phyloP scores from a whole-genome alignment of 2,113 vertebrate species.

The Planiliza haematocheilus region DNA sequence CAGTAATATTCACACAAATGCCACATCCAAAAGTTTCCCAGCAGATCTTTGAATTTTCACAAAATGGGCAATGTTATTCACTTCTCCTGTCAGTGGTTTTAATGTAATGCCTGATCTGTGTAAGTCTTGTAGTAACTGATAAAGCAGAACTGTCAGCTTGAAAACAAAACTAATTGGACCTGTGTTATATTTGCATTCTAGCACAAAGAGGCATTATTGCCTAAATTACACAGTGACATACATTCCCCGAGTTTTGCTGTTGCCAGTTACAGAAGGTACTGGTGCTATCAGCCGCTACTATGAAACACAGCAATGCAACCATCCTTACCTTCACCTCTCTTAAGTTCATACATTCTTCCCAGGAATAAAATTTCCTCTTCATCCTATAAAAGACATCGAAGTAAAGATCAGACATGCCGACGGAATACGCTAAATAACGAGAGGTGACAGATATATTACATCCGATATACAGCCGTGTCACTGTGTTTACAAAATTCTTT shows the following conservation, averaged over 20 bases:
- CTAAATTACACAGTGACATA: background rate
- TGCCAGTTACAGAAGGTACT: background rate
- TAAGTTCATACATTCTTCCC: constrained; percentile 99
- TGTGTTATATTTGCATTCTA: no score
- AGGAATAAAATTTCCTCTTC: constrained; percentile 99
- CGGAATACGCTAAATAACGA: background rate
- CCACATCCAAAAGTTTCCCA: no score
- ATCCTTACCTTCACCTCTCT: constrained; percentile 96
- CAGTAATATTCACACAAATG: no score
- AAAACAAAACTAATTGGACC: no score
- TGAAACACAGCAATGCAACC: background rate
- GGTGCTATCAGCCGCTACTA: background rate
- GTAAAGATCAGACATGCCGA: background rate
- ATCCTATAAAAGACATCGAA: constrained; percentile 83
- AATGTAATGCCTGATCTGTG: no score
- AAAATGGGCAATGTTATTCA: no score
- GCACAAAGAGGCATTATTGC: no score
- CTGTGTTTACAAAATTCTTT: constrained; percentile 25
- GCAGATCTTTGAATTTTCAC: no score
- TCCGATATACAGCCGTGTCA: background rate
- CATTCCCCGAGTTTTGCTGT: background rate
- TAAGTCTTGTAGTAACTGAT: background rate
- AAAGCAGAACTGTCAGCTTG: background rate
- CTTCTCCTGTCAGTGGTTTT: no score
- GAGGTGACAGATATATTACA: background rate